Base-by-base conservation (phyloP, 2,113 vertebrate genomes). In the Albula glossodonta region DNA sequence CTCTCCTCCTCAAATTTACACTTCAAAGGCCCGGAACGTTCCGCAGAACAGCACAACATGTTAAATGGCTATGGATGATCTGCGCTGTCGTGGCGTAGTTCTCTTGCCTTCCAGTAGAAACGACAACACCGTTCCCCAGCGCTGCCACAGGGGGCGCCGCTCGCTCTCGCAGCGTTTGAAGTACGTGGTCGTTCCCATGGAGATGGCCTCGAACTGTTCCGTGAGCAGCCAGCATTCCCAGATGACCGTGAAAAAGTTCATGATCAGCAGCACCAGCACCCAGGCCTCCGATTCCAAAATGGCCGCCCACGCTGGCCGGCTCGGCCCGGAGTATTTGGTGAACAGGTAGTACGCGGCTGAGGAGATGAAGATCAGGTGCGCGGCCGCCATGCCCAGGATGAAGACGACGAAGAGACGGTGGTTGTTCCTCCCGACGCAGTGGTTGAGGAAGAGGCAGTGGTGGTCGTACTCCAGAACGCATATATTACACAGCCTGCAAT, bases 371-470 rank as follows among this genome's bases (percentile, higher is more conserved):
- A 90, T 51, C 51, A 87, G 25, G 81, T 93, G 91, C 22, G 87
- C 87, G 49, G 82, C 12, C 22, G 85, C 19, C 86, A 91, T 78
- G 41, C 87, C 85, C 89, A 92, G 50, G 88, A 96, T 91, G 90
- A 96, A 96, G 86, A 94, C 0, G 83, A 96, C 74, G 88, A 96
- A 96, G 87, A 94, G 90, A 17, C 93, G 94, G 83, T 95, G 95
- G 90, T 96, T 96, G 1, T 88, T 89, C 49, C 83, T 91, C 31
- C 95, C 96, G 4, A 96, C 51, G 84, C 96, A 96, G 31, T 90
- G 90, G 90, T 96, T 96, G 56, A 96, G 93, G 89, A 96, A 96
- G 85, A 96, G 94, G 90, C 96, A 96, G 91, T 96, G 96, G 87
- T 96, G 96, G 90, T 96, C 95, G 2, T 95, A 96, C 89, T 95